A percentile compares a stretch with the other conserved stretches of the same genome.
Evolutionary conservation across 2,113 vertebrate genomes (phyloP).

Genomic region (Burhinus oedicnemus): DNA sequence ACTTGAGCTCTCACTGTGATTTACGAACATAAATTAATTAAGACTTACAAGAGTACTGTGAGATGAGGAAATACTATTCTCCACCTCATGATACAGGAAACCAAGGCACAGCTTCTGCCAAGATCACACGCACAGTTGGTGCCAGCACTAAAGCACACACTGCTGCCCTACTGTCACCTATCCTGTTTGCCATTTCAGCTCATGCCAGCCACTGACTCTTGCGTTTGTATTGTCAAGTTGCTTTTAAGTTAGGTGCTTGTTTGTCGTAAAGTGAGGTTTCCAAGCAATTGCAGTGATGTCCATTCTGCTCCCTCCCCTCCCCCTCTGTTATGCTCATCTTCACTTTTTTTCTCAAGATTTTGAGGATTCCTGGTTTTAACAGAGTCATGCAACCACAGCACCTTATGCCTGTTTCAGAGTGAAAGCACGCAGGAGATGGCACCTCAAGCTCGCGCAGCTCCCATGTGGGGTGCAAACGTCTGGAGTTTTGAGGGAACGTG

Average conservation of each 20-base stretch:
- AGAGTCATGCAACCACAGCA: background rate
- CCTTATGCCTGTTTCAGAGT: background rate
- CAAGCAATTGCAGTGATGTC: background rate
- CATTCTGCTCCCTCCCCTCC: background rate
- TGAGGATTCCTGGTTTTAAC: background rate
- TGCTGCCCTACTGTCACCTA: background rate
- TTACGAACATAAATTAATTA: slow-evolving; percentile 17
- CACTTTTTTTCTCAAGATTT: background rate
- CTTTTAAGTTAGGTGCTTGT: background rate
- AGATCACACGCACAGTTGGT: background rate
- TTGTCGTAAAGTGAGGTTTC: background rate
- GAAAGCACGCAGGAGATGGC: background rate
- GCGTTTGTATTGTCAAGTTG: background rate
- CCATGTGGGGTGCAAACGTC: accelerated
- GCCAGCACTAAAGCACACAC: background rate
- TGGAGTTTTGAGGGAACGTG: background rate
- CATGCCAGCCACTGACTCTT: background rate
- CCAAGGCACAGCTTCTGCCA: background rate
- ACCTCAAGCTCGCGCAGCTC: background rate
- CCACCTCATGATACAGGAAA: background rate
- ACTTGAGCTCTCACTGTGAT: background rate
- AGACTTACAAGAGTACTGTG: background rate
- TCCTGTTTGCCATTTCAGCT: background rate
- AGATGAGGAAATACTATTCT: background rate
- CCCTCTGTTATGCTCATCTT: background rate